Percentiles rank a stretch among this genome's conserved stretches.
phyloP scores from a whole-genome alignment of 2,888 invertebrate genomes.

The Drosophila antonietae region DNA sequence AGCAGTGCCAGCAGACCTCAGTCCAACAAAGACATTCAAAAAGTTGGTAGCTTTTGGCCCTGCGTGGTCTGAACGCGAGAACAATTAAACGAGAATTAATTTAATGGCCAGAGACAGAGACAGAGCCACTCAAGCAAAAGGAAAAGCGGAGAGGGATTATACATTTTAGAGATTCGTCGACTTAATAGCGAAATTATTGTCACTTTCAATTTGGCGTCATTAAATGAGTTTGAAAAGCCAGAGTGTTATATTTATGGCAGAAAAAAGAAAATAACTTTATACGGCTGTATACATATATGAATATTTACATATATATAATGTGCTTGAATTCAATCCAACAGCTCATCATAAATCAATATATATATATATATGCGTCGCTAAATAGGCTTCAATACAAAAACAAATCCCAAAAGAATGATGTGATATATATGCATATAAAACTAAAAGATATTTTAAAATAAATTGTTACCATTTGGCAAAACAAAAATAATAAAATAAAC shows the following conservation, averaged over 20 bases:
- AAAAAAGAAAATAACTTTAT: conserved; percentile 1
- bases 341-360: no score
- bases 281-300: neutral
- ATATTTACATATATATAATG: neutral
- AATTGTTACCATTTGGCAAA: neutral
- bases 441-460: neutral
- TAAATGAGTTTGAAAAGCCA: conserved; percentile 44
- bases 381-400: conserved; percentile 35
- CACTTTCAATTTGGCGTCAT: conserved; percentile 77
- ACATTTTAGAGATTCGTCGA: conserved; percentile 12
- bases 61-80: conserved; percentile 64
- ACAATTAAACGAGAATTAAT: conserved; percentile 76
- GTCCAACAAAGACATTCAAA: conserved; percentile 57
- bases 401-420: conserved; percentile 17
- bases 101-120: no score
- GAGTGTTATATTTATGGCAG: conserved; percentile 30
- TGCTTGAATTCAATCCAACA: no score
- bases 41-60: conserved; percentile 56
- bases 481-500: neutral
- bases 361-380: conserved; percentile 22
- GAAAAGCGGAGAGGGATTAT: neutral
- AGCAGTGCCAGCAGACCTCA: neutral
- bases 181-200: conserved; percentile 74
- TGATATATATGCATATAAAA: neutral
- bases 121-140: conserved; percentile 39